Conservation (phyloP, 2,113 vertebrate genomes). For the Cebidichthys violaceus region DNA sequence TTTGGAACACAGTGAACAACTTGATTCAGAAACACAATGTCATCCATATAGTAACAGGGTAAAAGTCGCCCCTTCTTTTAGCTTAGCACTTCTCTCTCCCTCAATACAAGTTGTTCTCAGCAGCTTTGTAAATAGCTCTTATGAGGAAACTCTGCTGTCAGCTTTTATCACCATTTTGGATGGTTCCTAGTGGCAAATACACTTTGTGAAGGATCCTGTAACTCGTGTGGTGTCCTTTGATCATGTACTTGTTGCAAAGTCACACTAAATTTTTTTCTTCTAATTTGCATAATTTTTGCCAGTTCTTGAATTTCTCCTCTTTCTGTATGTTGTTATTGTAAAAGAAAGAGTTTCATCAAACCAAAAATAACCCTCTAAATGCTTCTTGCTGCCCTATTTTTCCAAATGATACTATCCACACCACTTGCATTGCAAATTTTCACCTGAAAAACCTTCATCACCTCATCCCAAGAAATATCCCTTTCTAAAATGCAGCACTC, state of each 20-base stretch:
- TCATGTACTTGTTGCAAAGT: conserved; percentile 18
- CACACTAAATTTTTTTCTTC: conserved; percentile 19
- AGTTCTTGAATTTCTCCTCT: background rate
- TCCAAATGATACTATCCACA: conserved; percentile 30
- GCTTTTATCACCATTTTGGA: background rate
- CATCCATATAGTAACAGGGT: background rate
- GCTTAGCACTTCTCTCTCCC: background rate
- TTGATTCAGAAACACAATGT: background rate
- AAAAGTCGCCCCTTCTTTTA: background rate
- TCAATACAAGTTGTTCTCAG: background rate
- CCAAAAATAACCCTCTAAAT: conserved; percentile 30
- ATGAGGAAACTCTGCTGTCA: background rate
- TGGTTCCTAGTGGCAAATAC: background rate
- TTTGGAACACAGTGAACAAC: background rate
- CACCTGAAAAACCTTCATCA: conserved; percentile 60
- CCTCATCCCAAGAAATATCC: conserved; percentile 36
- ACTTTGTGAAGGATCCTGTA: background rate
- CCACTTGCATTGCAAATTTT: conserved; percentile 71
- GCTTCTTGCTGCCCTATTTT: conserved; percentile 58
- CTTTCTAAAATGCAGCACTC: conserved; percentile 57
- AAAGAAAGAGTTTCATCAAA: conserved; percentile 38
- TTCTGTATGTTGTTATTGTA: conserved; percentile 14
- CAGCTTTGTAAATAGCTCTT: background rate
- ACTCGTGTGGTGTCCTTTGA: background rate
- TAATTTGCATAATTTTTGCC: conserved; percentile 26